Percentiles rank a stretch among this genome's conserved stretches.
phyloP scores from a whole-genome alignment of 2,113 vertebrate genomes.

The Leucopsar rothschildi region DNA sequence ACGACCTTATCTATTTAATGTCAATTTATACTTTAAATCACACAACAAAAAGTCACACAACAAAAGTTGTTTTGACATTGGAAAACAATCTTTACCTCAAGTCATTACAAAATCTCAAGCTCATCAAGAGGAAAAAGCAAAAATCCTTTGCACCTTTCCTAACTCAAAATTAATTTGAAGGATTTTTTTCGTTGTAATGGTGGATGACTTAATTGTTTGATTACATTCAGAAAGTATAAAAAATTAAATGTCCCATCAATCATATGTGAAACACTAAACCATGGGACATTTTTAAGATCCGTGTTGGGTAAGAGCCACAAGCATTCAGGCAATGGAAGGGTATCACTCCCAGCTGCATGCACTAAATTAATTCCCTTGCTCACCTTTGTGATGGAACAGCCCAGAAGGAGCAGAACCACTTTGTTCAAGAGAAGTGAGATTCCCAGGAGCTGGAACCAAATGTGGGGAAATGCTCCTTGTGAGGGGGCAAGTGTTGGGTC shows the following conservation, averaged over 20 bases:
- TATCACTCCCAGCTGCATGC: neutral
- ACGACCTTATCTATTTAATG: too few species aligned
- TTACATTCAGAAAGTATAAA: neutral
- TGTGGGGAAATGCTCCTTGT: neutral
- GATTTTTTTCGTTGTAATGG: accelerated
- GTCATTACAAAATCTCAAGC: neutral
- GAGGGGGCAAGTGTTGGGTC: too few species aligned
- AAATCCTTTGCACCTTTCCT: neutral
- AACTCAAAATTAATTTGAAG: neutral
- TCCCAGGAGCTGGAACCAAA: neutral
- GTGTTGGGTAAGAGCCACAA: neutral
- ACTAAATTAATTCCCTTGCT: neutral
- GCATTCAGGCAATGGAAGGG: accelerated
- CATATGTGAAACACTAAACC: neutral
- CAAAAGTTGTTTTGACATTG: neutral
- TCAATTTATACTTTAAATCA: neutral
- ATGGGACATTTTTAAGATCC: accelerated
- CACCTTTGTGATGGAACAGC: neutral
- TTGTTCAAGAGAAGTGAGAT: neutral
- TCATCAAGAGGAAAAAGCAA: neutral
- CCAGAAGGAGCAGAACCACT: neutral
- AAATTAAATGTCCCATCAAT: neutral
- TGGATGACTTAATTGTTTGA: neutral
- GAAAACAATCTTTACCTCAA: neutral
- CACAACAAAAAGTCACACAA: neutral